Evolutionary conservation across 2,113 vertebrate species (phyloP).

Genomic region (Clinocottus analis): DNA sequence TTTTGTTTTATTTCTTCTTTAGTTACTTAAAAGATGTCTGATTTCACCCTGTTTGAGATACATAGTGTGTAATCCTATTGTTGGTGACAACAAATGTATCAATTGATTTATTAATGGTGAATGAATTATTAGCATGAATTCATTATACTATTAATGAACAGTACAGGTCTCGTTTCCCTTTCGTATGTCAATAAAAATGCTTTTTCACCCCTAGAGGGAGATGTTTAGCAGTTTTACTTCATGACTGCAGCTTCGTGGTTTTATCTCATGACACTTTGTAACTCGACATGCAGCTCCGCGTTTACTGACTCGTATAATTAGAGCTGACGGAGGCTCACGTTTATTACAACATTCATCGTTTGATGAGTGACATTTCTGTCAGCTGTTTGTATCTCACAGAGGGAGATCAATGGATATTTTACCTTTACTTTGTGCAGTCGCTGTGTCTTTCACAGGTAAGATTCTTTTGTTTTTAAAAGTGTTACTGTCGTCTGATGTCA

Average conservation of each 20-base stretch:
- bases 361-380: background rate
- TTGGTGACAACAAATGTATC: background rate
- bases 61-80: background rate
- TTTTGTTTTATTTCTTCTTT: too few relatives aligned
- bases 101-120: background rate
- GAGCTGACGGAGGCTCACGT: background rate
- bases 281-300: background rate
- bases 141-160: background rate
- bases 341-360: background rate
- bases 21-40: too few relatives aligned
- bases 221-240: background rate
- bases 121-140: background rate
- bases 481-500: background rate
- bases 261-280: background rate
- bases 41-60: background rate
- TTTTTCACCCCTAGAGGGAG: constrained; percentile 2
- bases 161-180: background rate
- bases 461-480: background rate
- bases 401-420: constrained; percentile 33
- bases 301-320: background rate
- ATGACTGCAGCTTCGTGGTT: too few relatives aligned
- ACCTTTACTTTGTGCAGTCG: constrained; percentile 6
- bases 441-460: constrained; percentile 51
- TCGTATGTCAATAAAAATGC: background rate
- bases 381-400: background rate